Percentiles rank a stretch among this genome's conserved stretches.
Evolutionary conservation across 2,888 invertebrate species (phyloP).

Genomic region (Phyllotreta striolata): DNA sequence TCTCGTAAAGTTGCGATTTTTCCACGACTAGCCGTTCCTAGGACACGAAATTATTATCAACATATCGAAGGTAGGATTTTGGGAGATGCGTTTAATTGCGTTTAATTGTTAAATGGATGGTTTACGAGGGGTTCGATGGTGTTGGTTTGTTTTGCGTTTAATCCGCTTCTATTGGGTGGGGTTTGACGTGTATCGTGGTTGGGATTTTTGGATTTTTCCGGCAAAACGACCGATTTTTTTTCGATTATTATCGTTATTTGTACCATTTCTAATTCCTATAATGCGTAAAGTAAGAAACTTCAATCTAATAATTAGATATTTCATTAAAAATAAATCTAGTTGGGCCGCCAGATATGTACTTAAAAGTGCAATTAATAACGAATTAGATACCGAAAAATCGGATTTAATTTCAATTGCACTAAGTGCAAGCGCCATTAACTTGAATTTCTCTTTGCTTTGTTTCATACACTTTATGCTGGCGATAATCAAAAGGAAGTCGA

Average conservation of each 20-base stretch:
- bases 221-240: too few relatives aligned
- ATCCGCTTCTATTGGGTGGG: slow-evolving; percentile 4
- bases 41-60: slow-evolving; percentile 12
- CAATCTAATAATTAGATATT: too few relatives aligned
- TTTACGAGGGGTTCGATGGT: not conserved
- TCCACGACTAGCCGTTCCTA: slow-evolving; percentile 24
- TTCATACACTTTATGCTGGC: not conserved
- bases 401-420: slow-evolving; percentile 10
- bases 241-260: too few relatives aligned
- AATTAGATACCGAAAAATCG: too few relatives aligned
- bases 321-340: too few relatives aligned
- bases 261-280: too few relatives aligned
- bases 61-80: slow-evolving; percentile 38
- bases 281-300: too few relatives aligned
- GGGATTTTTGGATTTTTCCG: too few relatives aligned
- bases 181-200: slow-evolving; percentile 7
- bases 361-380: too few relatives aligned
- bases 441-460: not conserved
- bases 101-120: not conserved
- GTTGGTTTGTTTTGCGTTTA: slow-evolving; percentile 10
- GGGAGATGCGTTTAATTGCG: slow-evolving; percentile 15
- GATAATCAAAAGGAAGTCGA: slow-evolving; percentile 1
- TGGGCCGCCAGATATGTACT: too few relatives aligned
- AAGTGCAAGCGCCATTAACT: not conserved
- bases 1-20: slow-evolving; percentile 38